A percentile compares a stretch with the other conserved stretches of the same genome.
These are phyloP conservation scores for Clarias magur DNA, from an alignment of 2,113 vertebrate species.

Conservation along the genomic window DNA sequence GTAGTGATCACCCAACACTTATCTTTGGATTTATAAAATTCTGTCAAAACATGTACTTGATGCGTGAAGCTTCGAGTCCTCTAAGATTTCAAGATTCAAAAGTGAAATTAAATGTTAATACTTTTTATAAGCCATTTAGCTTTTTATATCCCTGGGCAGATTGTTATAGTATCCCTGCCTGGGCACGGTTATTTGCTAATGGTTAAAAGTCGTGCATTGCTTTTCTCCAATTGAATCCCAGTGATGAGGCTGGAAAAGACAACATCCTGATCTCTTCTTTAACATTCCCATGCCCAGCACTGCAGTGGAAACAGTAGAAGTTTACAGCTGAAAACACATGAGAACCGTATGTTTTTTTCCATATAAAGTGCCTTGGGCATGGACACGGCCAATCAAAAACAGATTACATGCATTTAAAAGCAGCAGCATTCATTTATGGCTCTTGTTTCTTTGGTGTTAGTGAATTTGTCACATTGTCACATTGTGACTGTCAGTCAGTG, in stretches of 20 bases:
- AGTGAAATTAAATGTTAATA: background rate
- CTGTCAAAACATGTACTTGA: background rate
- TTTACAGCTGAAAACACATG: conserved; percentile 51
- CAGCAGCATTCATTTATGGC: background rate
- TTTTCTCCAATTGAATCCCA: conserved; percentile 4
- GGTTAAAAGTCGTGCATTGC: background rate
- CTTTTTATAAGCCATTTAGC: background rate
- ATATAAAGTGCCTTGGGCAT: background rate
- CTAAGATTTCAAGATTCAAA: background rate
- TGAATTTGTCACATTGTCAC: conserved; percentile 15
- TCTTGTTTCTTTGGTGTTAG: background rate
- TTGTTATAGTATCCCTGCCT: background rate
- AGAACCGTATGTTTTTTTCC: conserved; percentile 53
- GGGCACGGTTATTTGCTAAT: background rate
- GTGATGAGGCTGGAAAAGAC: conserved; percentile 47
- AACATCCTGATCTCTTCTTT: conserved; percentile 18
- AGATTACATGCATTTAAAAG: background rate
- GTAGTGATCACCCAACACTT: background rate
- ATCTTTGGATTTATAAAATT: background rate
- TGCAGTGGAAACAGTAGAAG: conserved; percentile 49
- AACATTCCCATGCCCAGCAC: background rate
- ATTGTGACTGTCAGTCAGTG: conserved; percentile 36
- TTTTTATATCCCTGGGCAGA: background rate
- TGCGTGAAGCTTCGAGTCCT: background rate
- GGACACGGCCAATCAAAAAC: background rate